phyloP scores from a whole-genome alignment of 2,888 invertebrate species.

The Drosophila histrio region DNA sequence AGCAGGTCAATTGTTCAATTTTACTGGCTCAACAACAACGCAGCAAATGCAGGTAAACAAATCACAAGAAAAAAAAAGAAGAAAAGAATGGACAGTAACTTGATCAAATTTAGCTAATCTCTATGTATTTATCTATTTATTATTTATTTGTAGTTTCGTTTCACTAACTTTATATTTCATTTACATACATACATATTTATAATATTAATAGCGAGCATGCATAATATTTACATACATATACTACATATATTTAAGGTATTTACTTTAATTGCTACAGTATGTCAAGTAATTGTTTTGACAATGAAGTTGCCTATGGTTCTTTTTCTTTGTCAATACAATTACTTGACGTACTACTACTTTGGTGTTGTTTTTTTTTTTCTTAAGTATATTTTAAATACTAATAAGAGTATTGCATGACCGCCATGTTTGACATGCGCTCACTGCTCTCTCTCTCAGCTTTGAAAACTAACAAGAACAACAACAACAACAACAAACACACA shows the following conservation, averaged over 20 bases:
- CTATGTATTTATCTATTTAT: background rate
- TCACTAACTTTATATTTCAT: background rate
- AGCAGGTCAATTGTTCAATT: conserved; percentile 48
- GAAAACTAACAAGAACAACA: background rate
- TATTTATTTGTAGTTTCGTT: background rate
- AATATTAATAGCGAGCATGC: background rate
- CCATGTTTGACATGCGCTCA: conserved; percentile 14
- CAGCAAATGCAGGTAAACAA: conserved; percentile 62
- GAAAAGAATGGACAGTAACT: background rate
- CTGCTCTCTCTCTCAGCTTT: background rate
- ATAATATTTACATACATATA: background rate
- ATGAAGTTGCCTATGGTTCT: no score
- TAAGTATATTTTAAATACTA: background rate
- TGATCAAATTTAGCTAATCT: background rate
- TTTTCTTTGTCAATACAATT: background rate
- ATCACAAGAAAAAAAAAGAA: background rate
- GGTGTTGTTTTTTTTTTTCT: conserved; percentile 5
- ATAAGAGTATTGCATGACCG: conserved; percentile 2
- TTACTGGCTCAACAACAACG: conserved; percentile 40
- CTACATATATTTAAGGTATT: background rate
- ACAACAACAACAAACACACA: background rate
- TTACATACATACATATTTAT: background rate
- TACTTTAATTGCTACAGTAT: no score
- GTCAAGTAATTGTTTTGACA: no score
- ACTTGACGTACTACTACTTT: no score